Base-by-base conservation (phyloP, 2,113 vertebrate species). In the Silurus asotus region DNA sequence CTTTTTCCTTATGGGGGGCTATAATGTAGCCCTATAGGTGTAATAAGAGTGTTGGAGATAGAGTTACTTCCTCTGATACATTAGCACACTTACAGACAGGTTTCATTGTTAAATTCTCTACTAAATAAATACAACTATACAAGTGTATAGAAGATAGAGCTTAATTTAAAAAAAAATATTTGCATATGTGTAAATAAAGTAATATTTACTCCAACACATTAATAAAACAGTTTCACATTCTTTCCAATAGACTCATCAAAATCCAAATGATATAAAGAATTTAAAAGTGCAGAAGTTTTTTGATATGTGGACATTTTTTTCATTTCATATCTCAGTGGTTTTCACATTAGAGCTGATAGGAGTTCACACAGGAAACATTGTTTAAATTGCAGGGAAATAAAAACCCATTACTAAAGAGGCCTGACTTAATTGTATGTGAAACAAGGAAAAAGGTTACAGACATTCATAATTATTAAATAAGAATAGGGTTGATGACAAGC, bases 31-130 rank as follows among this genome's bases (percentile, higher is more conserved):
- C 19, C 83, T 53, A 6, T 37, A 56, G 5, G 28, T 88, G 77
- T 82, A 88, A 88, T 70, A 64, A 82, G 69, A 77, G 69, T 56
- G 55, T 28, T 17, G 58, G 83, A 55, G 69, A 59, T 85, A 58
- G 37, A 82, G 70, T 88, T 85, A 88, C 87, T 37, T 74, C 85
- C 69, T 55, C 64, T 14, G 65, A 37, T 25, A 49, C 58, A 65
- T 20, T 3, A 69, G 67, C 65, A 74, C 53, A 84, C 65, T 45
- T 64, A 51, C 83, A 80, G 65, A 62, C 82, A 84, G 81, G 61
- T 76, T 49, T 65, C 56, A 11, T 48, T 45, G 69, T 48, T 59
- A 81, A 75, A 1, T 45, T 62, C 48, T 14, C 19, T 67, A 17
- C 2, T 4, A 9, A 65, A 65, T 64, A 8, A 64, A n/a, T 65